Evolutionary conservation across 64 coral and sea anemone species (phyloP).

Genomic region (Montipora efflorescens): DNA sequence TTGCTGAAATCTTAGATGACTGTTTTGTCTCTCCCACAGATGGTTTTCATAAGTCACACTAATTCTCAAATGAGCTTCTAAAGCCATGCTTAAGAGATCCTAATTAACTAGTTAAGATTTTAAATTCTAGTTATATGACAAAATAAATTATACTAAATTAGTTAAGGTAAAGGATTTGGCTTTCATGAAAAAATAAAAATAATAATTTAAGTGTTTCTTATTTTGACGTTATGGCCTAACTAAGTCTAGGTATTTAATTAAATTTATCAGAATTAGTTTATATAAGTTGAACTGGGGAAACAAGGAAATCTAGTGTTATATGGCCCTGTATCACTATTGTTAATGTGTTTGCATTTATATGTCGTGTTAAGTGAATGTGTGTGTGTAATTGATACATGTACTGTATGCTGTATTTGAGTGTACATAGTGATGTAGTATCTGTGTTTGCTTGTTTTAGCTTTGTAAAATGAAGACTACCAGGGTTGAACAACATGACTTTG

Average conservation of each 20-base stretch:
- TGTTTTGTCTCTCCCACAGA: background rate
- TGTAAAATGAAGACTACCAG: background rate
- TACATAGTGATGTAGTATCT: too few relatives aligned
- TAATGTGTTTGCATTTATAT: background rate
- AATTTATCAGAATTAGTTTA: background rate
- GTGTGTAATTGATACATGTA: background rate
- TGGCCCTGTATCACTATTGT: conserved; percentile 2
- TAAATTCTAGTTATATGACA: background rate
- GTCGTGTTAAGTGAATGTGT: background rate
- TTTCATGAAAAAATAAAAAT: background rate
- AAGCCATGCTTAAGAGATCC: background rate
- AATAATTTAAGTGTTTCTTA: background rate
- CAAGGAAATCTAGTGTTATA: background rate
- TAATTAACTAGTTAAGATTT: background rate
- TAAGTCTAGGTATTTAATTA: background rate
- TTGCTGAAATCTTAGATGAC: background rate
- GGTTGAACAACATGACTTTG: background rate
- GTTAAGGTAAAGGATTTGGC: background rate
- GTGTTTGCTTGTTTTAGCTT: background rate
- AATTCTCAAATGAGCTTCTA: background rate
- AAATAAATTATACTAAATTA: background rate
- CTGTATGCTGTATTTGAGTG: background rate
- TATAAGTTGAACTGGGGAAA: background rate
- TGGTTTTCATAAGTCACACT: background rate
- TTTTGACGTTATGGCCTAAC: background rate